Evolutionary conservation across 2,797 vertebrate species (phyloP).

Genomic region (Lycodopsis pacificus): DNA sequence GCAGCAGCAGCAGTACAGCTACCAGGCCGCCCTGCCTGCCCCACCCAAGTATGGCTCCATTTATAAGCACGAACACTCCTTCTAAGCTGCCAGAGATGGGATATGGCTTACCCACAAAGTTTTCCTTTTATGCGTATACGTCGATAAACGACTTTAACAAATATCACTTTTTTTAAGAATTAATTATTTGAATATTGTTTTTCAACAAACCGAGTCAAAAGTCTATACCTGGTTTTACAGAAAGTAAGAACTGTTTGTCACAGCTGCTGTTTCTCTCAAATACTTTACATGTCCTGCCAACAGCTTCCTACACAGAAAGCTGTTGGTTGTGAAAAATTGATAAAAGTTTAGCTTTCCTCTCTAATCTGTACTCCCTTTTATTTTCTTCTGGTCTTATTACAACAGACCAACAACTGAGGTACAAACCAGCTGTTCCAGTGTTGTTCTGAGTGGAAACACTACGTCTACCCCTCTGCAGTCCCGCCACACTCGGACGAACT

Average conservation of each 20-base stretch:
- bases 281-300: constrained; percentile 54
- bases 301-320: constrained; percentile 54
- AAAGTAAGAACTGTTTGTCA: constrained; percentile 33
- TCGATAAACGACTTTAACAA: constrained; percentile 11
- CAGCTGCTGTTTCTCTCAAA: constrained; percentile 65
- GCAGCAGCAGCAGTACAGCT: constrained; percentile 95
- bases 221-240: constrained; percentile 26
- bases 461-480: constrained; percentile 74
- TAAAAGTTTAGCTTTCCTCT: constrained; percentile 38
- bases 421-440: constrained; percentile 84
- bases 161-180: not conserved
- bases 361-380: constrained; percentile 54
- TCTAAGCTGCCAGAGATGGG: not conserved
- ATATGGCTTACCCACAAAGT: not conserved
- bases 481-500: constrained; percentile 68
- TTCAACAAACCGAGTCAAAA: constrained; percentile 28
- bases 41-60: constrained; percentile 59
- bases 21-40: constrained; percentile 89
- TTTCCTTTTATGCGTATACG: not conserved
- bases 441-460: constrained; percentile 73
- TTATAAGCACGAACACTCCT: constrained; percentile 5
- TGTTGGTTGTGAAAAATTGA: constrained; percentile 70
- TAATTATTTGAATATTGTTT: constrained; percentile 14
- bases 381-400: constrained; percentile 62
- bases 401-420: constrained; percentile 87